Percentiles rank a stretch among this genome's conserved stretches.
Conservation (phyloP, 2,888 invertebrate genomes). For the Drymonia ruficornis region DNA sequence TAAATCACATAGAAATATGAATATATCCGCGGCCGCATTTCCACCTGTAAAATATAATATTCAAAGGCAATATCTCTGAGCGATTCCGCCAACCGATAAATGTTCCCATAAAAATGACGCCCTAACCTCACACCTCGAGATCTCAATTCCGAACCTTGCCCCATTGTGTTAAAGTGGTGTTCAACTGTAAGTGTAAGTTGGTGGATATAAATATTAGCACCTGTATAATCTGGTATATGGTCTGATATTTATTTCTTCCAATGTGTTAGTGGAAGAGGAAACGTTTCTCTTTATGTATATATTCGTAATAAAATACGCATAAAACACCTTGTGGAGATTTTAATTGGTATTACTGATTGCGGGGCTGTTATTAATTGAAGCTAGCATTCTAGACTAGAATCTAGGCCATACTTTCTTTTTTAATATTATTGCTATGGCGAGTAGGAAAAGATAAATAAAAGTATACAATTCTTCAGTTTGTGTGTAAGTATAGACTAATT, state of each 20-base stretch:
- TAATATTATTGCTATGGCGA: too few relatives aligned
- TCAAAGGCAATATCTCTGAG: constrained; percentile 48
- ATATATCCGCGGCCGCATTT: constrained; percentile 36
- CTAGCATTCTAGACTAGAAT: neutral
- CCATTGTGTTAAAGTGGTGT: neutral
- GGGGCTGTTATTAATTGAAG: neutral
- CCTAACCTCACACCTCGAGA: constrained; percentile 14
- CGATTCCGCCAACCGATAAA: constrained; percentile 53
- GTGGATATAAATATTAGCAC: constrained; percentile 43
- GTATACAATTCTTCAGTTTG: too few relatives aligned
- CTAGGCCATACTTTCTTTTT: neutral
- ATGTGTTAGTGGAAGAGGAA: constrained; percentile 33
- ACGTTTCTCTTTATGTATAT: constrained; percentile 24
- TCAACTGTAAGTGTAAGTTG: constrained; percentile 15
- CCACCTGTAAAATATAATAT: constrained; percentile 49
- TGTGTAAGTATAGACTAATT: too few relatives aligned
- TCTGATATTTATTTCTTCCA: constrained; percentile 44
- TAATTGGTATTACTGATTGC: constrained; percentile 25
- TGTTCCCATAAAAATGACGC: constrained; percentile 56
- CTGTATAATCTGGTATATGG: constrained; percentile 47
- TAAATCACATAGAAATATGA: constrained; percentile 35
- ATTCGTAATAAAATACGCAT: constrained; percentile 25
- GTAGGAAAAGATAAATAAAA: too few relatives aligned
- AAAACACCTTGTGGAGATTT: constrained; percentile 25
- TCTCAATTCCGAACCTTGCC: constrained; percentile 23